Conservation (phyloP, 2,888 invertebrate genomes). For the Coecobrya sp. region DNA sequence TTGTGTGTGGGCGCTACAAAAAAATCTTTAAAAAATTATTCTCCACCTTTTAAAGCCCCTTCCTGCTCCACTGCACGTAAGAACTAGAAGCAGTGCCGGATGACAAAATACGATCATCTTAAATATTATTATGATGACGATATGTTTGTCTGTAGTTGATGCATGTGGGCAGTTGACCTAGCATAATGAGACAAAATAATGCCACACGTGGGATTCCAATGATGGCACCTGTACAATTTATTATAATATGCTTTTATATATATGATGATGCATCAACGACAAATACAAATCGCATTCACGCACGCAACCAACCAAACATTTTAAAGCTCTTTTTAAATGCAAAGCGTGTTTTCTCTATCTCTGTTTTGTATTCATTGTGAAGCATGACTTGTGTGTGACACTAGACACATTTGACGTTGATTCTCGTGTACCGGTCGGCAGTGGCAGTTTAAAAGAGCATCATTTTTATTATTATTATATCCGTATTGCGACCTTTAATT, state of each 20-base stretch:
- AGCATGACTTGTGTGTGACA: not conserved
- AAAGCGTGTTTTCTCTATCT: no score
- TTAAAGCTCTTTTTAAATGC: not conserved
- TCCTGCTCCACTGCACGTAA: not conserved
- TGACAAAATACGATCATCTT: not conserved
- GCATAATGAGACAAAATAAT: slow-evolving; percentile 68
- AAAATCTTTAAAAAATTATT: not conserved
- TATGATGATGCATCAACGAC: no score
- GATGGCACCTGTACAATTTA: slow-evolving; percentile 5
- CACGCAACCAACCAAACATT: not conserved
- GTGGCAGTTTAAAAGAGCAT: no score
- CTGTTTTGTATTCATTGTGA: not conserved
- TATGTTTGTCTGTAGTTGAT: not conserved
- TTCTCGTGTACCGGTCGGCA: no score
- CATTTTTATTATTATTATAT: no score
- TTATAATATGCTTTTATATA: not conserved
- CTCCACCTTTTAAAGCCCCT: no score
- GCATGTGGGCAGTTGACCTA: slow-evolving; percentile 71
- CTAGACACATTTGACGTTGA: not conserved
- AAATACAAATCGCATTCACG: no score
- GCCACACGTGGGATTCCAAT: slow-evolving; percentile 68
- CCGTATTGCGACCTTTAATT: not conserved
- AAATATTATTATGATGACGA: slow-evolving; percentile 9
- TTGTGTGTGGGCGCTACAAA: slow-evolving; percentile 39
- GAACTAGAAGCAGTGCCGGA: no score